Percentiles rank a stretch among this genome's conserved stretches.
Evolutionary conservation across 2,113 vertebrate species (phyloP).

Genomic region (Pangasianodon hypophthalmus): DNA sequence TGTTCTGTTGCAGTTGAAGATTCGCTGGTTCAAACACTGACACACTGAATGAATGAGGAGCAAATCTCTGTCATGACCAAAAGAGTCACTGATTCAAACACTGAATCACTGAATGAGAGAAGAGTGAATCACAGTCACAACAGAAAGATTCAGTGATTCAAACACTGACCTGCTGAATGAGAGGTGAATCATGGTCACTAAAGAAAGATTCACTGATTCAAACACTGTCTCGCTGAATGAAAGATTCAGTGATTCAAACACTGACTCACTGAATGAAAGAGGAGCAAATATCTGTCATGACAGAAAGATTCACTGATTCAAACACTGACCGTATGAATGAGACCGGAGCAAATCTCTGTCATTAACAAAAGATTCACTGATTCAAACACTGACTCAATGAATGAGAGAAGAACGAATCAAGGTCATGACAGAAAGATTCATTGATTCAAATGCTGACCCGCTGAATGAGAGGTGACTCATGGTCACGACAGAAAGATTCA

Average conservation of each 20-base stretch:
- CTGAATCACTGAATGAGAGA: background rate
- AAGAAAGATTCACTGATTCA: no score
- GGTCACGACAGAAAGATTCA: background rate
- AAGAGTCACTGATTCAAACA: background rate
- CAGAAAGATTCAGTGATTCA: background rate
- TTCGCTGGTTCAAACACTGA: background rate
- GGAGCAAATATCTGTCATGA: no score
- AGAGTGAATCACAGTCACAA: background rate
- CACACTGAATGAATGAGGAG: background rate
- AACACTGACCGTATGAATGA: background rate
- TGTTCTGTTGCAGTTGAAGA: background rate
- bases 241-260: background rate
- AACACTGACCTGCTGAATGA: background rate
- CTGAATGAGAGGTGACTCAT: background rate
- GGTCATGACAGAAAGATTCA: background rate
- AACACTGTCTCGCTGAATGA: no score
- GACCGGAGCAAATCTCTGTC: background rate
- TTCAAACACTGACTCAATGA: background rate
- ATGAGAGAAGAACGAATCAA: background rate
- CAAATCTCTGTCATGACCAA: background rate
- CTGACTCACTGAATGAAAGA: background rate
- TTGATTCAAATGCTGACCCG: background rate
- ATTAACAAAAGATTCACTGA: background rate
- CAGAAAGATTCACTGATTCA: background rate
- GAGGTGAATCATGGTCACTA: no score